Evolutionary conservation across 2,113 vertebrate species (phyloP).

Genomic region (Malurus melanocephalus): DNA sequence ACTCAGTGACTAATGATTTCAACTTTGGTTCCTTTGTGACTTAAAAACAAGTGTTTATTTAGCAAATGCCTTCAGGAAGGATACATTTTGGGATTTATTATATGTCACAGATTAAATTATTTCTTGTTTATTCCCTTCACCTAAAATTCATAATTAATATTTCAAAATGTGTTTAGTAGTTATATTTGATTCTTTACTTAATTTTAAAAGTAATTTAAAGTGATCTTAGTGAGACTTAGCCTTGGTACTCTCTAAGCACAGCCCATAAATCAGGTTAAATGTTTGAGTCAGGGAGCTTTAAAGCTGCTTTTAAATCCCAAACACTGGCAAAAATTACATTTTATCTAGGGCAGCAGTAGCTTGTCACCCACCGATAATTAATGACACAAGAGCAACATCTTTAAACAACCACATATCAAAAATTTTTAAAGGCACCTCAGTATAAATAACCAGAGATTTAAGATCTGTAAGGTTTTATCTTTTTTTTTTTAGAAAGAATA

Average conservation of each 20-base stretch:
- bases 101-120: slow-evolving; percentile 69
- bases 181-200: slow-evolving; percentile 64
- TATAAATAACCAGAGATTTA: slow-evolving; percentile 10
- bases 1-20: slow-evolving; percentile 49
- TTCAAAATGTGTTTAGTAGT: slow-evolving; percentile 57
- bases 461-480: neutral
- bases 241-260: slow-evolving; percentile 54
- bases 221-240: slow-evolving; percentile 41
- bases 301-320: slow-evolving; percentile 53
- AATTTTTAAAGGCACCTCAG: neutral
- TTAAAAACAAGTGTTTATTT: slow-evolving; percentile 69
- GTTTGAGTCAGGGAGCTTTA: slow-evolving; percentile 49
- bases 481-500: neutral
- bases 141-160: slow-evolving; percentile 73
- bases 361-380: slow-evolving; percentile 31
- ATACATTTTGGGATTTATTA: slow-evolving; percentile 66
- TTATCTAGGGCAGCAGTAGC: slow-evolving; percentile 17
- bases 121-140: slow-evolving; percentile 63
- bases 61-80: slow-evolving; percentile 60
- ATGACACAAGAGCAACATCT: neutral
- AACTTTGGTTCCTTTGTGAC: slow-evolving; percentile 62
- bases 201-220: slow-evolving; percentile 66
- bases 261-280: slow-evolving; percentile 72
- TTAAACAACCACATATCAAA: neutral
- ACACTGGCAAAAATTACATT: slow-evolving; percentile 31